Evolutionary conservation across 2,888 invertebrate genomes (phyloP), one percentile per base, ranked within the genome.

Genomic region (Diplazon laetatorius): DNA sequence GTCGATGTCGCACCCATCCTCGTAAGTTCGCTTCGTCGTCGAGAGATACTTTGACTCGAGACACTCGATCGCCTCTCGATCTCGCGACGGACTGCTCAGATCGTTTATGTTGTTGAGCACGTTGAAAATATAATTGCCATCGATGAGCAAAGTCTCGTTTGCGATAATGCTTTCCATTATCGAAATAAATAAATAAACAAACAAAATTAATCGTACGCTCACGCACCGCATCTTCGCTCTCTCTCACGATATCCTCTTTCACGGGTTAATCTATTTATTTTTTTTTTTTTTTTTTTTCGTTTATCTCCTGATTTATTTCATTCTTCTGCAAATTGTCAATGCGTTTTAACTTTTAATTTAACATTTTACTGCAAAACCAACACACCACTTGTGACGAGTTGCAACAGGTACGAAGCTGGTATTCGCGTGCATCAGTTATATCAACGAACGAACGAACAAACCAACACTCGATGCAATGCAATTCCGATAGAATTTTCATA

Each of bases 1-100:
- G 83, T 93, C 93, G 44, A 94, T 62, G 30, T 73, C 68, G 30
- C 82, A 82, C n/a, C 73, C 73, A 44, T 78, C 59, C 71, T 81
- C 75, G 50, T 73, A 66, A 16, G 52, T 46, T 39, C 39, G 71
- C n/a, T 18, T 44, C 9, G 66, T 71, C 16, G 60, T 66, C n/a
- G n/a, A n/a, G 14, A 72, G 63, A 69, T 82, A 69, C 62, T 74
- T 81, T 9, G 79, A 74, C 20, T 73, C 44, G 6, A 84, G 48
- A 65, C 88, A 89, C 75, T 85, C 82, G 30, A 85, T 18, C 52
- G 85, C 86, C 70, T 86, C 83, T 0, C 46, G 74, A 44, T 74
- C 78, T 22, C 80, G 65, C 10, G 87, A 86, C n/a, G n/a, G n/a
- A 12, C 86, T 85, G 82, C 88, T 87, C 37, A 85, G 59, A 42